Conservation (phyloP, 2,113 vertebrate genomes). For the Australoheros scitulus region DNA sequence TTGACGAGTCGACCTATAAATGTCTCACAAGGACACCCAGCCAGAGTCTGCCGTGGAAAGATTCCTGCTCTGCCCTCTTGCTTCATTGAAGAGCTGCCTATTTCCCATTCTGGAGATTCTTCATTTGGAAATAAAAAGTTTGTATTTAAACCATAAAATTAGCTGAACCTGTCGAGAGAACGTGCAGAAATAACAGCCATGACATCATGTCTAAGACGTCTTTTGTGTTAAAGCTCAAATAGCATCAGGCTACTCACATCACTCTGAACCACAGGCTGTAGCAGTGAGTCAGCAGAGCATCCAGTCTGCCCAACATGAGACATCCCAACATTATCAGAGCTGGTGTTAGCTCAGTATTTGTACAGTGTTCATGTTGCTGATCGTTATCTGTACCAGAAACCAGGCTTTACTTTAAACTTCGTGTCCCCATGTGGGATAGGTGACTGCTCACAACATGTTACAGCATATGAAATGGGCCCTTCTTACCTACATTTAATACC, state of each 20-base stretch:
- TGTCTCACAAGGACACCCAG: background rate
- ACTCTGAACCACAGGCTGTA: background rate
- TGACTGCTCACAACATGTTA: rapidly evolving
- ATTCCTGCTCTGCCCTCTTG: background rate
- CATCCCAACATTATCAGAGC: background rate
- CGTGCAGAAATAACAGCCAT: background rate
- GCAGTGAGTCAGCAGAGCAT: background rate
- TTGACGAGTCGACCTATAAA: background rate
- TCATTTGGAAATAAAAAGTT: background rate
- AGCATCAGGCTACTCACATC: background rate
- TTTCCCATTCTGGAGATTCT: background rate
- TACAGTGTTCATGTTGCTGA: background rate
- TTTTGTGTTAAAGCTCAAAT: background rate
- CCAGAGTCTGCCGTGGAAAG: background rate
- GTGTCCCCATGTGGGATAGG: background rate
- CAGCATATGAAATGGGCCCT: background rate
- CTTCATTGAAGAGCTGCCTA: background rate
- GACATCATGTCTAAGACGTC: background rate
- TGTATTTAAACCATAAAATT: background rate
- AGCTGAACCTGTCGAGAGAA: background rate
- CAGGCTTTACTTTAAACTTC: background rate
- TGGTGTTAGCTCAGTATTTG: background rate
- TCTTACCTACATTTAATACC: background rate
- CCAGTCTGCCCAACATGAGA: background rate
- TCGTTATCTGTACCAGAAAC: rapidly evolving